Percentiles rank a stretch among this genome's conserved stretches.
phyloP scores from a whole-genome alignment of 1,140 invertebrate genomes.

The Homalodisca vitripennis region DNA sequence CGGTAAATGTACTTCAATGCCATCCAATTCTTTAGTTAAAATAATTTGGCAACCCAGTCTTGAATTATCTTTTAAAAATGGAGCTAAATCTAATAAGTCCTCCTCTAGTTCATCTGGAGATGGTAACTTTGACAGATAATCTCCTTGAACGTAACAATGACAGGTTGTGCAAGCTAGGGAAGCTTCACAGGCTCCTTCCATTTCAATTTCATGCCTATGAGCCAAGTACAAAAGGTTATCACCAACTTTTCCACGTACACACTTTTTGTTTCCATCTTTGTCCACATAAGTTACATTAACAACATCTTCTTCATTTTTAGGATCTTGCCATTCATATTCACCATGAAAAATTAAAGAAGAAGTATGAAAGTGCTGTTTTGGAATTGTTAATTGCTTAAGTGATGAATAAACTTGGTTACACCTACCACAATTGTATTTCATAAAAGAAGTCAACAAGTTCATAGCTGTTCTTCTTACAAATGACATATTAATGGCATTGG shows the following conservation, averaged over 20 bases:
- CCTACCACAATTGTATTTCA: too few species aligned
- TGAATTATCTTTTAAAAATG: slow-evolving; percentile 94
- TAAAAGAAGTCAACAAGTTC: too few species aligned
- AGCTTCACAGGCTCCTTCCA: slow-evolving; percentile 99
- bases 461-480: too few species aligned
- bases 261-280: slow-evolving; percentile 76
- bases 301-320: slow-evolving; percentile 87
- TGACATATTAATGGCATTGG: too few species aligned
- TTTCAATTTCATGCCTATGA: slow-evolving; percentile 86
- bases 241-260: slow-evolving; percentile 89
- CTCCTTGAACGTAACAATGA: slow-evolving; percentile 89
- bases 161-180: slow-evolving; percentile 98
- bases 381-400: background rate
- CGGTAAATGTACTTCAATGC: slow-evolving; percentile 83
- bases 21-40: slow-evolving; percentile 89
- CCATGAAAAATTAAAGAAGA: slow-evolving; percentile 55
- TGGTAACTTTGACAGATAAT: slow-evolving; percentile 69
- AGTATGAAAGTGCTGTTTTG: background rate
- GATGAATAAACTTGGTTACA: background rate
- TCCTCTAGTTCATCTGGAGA: slow-evolving; percentile 89
- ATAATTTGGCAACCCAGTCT: slow-evolving; percentile 96
- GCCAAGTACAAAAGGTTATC: slow-evolving; percentile 95
- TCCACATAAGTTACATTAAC: slow-evolving; percentile 88
- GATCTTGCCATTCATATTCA: slow-evolving; percentile 92
- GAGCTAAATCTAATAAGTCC: slow-evolving; percentile 95